phyloP scores from a whole-genome alignment of 2,888 invertebrate species.

The Cheilosia variabilis region DNA sequence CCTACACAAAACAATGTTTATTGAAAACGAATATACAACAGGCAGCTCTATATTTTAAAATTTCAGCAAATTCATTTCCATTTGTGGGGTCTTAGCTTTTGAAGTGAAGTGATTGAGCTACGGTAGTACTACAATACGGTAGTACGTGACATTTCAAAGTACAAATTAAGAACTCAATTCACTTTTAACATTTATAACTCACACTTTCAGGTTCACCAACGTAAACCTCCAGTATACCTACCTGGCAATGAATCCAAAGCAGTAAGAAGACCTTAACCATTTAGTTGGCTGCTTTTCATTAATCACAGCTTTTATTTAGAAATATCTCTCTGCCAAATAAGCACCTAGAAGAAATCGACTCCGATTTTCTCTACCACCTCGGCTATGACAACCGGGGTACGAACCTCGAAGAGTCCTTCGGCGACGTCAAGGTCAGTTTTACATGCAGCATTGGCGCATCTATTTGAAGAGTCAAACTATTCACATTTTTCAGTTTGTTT shows the following conservation, averaged over 20 bases:
- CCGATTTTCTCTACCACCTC: constrained; percentile 95
- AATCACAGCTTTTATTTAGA: neutral
- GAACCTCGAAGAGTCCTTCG: constrained; percentile 95
- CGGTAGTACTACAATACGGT: too few relatives aligned
- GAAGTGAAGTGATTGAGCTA: too few relatives aligned
- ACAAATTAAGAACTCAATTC: too few relatives aligned
- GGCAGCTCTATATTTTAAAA: too few relatives aligned
- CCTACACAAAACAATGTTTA: too few relatives aligned
- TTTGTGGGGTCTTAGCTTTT: too few relatives aligned
- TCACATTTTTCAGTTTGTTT: constrained; percentile 90
- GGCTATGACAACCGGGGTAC: constrained; percentile 93
- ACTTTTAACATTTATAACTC: neutral
- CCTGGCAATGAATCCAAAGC: neutral
- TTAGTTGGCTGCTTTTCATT: neutral
- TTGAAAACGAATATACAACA: too few relatives aligned
- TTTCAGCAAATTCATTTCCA: too few relatives aligned
- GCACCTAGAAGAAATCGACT: constrained; percentile 91
- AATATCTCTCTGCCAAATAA: constrained; percentile 25
- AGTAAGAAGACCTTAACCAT: constrained; percentile 11
- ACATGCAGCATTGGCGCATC: neutral
- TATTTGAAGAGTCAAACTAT: neutral
- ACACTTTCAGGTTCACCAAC: neutral
- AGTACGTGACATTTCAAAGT: too few relatives aligned
- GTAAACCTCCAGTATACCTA: neutral
- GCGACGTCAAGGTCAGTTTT: constrained; percentile 92